Evolutionary conservation across 2,797 vertebrate genomes (phyloP).

Genomic region (Lerista edwardsae): DNA sequence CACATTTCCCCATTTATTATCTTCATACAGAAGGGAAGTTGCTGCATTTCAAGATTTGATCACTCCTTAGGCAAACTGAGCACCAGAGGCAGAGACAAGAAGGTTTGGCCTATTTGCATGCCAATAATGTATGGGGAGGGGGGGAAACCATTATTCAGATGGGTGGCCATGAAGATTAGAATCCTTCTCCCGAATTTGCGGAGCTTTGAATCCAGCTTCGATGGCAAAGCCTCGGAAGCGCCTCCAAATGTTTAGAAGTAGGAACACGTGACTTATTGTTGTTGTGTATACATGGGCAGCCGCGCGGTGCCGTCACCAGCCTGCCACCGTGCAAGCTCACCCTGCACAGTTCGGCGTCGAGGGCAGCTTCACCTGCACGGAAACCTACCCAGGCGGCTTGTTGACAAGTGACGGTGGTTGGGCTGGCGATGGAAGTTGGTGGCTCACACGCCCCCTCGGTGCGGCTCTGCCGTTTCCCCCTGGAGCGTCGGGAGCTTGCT

Average conservation of each 20-base stretch:
- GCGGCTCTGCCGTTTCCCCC: neutral
- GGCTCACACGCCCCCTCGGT: neutral
- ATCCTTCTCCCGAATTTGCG: neutral
- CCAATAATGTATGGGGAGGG: neutral
- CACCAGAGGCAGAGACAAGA: neutral
- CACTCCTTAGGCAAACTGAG: neutral
- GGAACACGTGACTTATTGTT: neutral
- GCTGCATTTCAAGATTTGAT: neutral
- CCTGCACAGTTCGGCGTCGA: neutral
- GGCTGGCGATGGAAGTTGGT: no score
- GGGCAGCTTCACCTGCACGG: neutral
- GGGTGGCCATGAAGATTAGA: neutral
- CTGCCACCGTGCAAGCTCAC: neutral
- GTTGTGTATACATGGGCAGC: neutral
- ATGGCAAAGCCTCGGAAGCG: neutral
- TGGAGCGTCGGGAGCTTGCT: neutral
- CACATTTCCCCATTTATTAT: neutral
- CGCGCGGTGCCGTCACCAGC: no score
- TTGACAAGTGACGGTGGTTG: no score
- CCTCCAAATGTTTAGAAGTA: neutral
- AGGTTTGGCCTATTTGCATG: neutral
- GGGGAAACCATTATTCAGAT: neutral
- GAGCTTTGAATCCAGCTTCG: neutral
- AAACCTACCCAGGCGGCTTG: neutral
- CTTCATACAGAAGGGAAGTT: neutral